A percentile compares a stretch with the other conserved stretches of the same genome.
Conservation (phyloP, 2,888 invertebrate genomes). For the Hyposoter dolosus region DNA sequence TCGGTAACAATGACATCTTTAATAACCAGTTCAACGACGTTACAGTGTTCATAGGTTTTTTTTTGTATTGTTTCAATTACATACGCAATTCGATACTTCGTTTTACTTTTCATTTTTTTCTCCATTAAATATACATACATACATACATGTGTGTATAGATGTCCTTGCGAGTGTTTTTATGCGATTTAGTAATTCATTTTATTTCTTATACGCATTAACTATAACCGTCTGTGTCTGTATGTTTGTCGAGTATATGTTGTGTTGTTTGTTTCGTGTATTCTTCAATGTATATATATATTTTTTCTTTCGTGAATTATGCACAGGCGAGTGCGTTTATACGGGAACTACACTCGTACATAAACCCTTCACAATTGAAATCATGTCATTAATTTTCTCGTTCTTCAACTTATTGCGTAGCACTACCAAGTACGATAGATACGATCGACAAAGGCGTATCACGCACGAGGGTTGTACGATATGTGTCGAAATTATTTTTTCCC, state of each 20-base stretch:
- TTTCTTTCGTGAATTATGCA: slow-evolving; percentile 61
- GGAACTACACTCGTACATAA: slow-evolving; percentile 60
- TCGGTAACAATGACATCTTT: slow-evolving; percentile 85
- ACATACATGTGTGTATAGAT: slow-evolving; percentile 80
- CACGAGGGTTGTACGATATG: slow-evolving; percentile 61
- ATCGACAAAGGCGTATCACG: slow-evolving; percentile 51
- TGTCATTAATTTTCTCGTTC: slow-evolving; percentile 54
- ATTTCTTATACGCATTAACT: slow-evolving; percentile 56
- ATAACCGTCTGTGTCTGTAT: slow-evolving; percentile 51
- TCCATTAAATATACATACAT: slow-evolving; percentile 82
- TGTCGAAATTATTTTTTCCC: slow-evolving; percentile 43
- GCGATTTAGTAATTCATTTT: slow-evolving; percentile 55
- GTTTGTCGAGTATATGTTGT: slow-evolving; percentile 50
- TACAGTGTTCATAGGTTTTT: slow-evolving; percentile 71
- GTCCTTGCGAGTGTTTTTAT: slow-evolving; percentile 67
- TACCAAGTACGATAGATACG: slow-evolving; percentile 64
- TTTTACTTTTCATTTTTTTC: slow-evolving; percentile 71
- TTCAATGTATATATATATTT: slow-evolving; percentile 53
- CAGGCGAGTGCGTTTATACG: slow-evolving; percentile 62
- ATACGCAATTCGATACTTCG: slow-evolving; percentile 79
- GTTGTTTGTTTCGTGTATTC: slow-evolving; percentile 55
- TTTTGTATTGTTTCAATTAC: slow-evolving; percentile 75
- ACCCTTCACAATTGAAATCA: slow-evolving; percentile 54
- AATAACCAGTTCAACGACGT: slow-evolving; percentile 84
- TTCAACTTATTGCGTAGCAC: slow-evolving; percentile 64